These are phyloP conservation scores for Danio aesculapii DNA, from an alignment of 2,797 vertebrate species.

Conservation along the genomic window DNA sequence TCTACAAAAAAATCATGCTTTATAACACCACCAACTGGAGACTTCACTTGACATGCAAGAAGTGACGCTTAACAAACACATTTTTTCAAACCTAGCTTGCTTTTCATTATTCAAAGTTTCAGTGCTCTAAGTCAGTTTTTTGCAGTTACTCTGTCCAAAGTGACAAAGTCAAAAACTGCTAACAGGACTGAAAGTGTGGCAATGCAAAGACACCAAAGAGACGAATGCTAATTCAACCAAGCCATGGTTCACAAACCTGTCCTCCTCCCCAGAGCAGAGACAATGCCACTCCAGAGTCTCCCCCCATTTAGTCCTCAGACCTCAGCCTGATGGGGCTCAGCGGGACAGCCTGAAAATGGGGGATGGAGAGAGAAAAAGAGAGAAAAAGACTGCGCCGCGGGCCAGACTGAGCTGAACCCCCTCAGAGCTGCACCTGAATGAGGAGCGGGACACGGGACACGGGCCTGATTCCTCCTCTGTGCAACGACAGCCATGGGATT, in stretches of 20 bases:
- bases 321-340: conserved; percentile 84
- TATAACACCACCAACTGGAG: too few species aligned
- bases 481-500: conserved; percentile 59
- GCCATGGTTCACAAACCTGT: conserved; percentile 14
- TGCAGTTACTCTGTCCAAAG: neutral
- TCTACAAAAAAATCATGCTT: too few species aligned
- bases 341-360: conserved; percentile 78
- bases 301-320: conserved; percentile 70
- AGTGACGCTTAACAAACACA: too few species aligned
- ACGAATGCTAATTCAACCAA: conserved; percentile 42
- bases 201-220: conserved; percentile 39
- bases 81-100: too few species aligned
- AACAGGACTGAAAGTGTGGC: conserved; percentile 12
- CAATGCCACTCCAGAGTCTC: conserved; percentile 57
- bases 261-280: conserved; percentile 38
- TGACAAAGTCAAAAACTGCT: conserved; percentile 7
- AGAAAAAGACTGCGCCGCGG: conserved; percentile 51
- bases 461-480: conserved; percentile 39
- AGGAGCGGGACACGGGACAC: conserved; percentile 27
- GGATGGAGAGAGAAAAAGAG: conserved; percentile 36
- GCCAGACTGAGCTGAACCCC: conserved; percentile 54
- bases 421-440: conserved; percentile 58
- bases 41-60: too few species aligned
- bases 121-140: neutral
- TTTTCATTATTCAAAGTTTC: neutral